A percentile compares a stretch with the other conserved stretches of the same genome.
These are phyloP conservation scores for Acromyrmex heyeri DNA, from an alignment of 1,140 invertebrate species.

Conservation along the genomic window DNA sequence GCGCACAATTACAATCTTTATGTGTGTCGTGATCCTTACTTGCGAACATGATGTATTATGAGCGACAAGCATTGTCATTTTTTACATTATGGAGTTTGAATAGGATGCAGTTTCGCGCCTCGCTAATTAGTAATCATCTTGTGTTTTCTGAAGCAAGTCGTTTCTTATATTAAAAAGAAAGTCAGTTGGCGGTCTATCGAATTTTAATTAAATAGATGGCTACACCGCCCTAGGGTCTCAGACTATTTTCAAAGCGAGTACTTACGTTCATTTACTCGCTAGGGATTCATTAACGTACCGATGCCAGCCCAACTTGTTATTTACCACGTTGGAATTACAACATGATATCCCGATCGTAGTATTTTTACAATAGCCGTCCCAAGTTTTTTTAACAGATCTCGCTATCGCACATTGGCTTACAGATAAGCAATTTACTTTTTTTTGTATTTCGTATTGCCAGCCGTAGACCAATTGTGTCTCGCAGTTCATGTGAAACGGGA, in stretches of 20 bases:
- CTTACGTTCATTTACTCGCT: conserved; percentile 22
- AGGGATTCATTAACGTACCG: conserved; percentile 29
- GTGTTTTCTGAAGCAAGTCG: not conserved
- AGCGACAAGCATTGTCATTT: conserved; percentile 1
- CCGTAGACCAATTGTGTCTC: conserved; percentile 8
- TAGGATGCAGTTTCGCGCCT: not conserved
- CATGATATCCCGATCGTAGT: not conserved
- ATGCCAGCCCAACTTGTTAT: conserved; percentile 38
- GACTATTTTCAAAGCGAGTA: conserved; percentile 36
- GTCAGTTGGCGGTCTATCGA: not conserved
- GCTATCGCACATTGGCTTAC: not conserved
- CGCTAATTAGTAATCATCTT: not conserved
- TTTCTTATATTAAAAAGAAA: not conserved
- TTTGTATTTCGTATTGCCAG: not conserved
- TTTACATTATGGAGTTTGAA: too few relatives aligned
- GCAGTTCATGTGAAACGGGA: conserved; percentile 13
- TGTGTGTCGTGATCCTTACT: conserved; percentile 18
- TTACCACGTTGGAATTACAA: conserved; percentile 34
- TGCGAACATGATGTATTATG: not conserved
- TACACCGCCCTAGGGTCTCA: not conserved
- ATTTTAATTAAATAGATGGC: conserved; percentile 49
- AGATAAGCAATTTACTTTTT: conserved; percentile 36
- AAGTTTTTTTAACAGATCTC: conserved; percentile 13
- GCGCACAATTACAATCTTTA: not conserved
- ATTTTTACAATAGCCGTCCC: conserved; percentile 43